Evolutionary conservation across 2,888 invertebrate genomes (phyloP).

Genomic region (Hofmannophila pseudospretella): DNA sequence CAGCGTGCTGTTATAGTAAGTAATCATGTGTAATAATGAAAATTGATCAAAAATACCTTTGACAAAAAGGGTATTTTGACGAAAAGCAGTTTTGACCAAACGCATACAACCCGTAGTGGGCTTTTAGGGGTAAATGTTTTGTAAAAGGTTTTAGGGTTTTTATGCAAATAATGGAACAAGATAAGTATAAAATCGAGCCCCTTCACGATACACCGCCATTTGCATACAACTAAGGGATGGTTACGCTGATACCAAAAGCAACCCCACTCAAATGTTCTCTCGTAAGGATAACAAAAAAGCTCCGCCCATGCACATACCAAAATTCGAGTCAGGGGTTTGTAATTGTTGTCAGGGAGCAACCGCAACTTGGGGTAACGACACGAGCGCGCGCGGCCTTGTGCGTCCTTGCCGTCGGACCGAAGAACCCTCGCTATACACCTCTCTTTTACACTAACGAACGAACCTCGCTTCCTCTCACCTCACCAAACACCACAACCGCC

Average conservation of each 20-base stretch:
- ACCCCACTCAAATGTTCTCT: not conserved
- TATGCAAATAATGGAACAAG: too few relatives aligned
- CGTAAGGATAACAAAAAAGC: not conserved
- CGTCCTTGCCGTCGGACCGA: slow-evolving; percentile 60
- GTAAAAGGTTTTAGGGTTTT: too few relatives aligned
- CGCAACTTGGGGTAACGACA: slow-evolving; percentile 41
- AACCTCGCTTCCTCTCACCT: slow-evolving; percentile 33
- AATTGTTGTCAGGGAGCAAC: slow-evolving; percentile 23
- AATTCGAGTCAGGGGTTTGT: slow-evolving; percentile 21
- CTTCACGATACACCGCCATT: too few relatives aligned
- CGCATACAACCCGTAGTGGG: too few relatives aligned
- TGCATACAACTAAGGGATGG: too few relatives aligned
- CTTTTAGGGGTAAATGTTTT: too few relatives aligned
- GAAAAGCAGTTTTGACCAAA: too few relatives aligned
- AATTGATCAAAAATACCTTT: too few relatives aligned
- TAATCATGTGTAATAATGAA: too few relatives aligned
- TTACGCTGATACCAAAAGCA: not conserved
- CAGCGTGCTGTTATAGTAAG: not conserved
- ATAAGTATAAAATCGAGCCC: too few relatives aligned
- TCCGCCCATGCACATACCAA: not conserved
- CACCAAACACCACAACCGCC: slow-evolving; percentile 36
- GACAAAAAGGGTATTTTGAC: too few relatives aligned
- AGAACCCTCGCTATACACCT: slow-evolving; percentile 33
- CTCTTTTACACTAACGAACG: slow-evolving; percentile 33
- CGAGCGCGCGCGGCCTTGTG: slow-evolving; percentile 62